Evolutionary conservation across 2,797 vertebrate species (phyloP).

Genomic region (Brotula barbata): DNA sequence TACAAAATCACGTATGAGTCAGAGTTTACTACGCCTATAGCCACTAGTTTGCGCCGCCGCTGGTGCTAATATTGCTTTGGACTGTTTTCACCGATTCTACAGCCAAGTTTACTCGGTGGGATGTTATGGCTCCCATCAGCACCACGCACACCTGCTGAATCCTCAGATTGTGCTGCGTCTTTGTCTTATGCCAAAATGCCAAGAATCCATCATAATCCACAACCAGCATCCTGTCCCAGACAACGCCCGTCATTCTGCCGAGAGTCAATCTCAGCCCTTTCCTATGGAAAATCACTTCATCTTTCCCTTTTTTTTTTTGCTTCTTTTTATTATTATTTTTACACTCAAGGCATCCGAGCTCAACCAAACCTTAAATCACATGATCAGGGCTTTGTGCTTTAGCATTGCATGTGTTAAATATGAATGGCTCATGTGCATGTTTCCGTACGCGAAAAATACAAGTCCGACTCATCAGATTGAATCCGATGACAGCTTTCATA

Average conservation of each 20-base stretch:
- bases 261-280: too few relatives aligned
- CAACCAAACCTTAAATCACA: slow-evolving; percentile 51
- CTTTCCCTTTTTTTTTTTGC: not conserved
- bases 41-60: slow-evolving; percentile 22
- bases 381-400: slow-evolving; percentile 74
- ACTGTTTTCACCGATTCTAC: slow-evolving; percentile 38
- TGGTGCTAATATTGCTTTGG: slow-evolving; percentile 57
- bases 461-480: slow-evolving; percentile 4
- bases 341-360: slow-evolving; percentile 30
- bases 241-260: too few relatives aligned
- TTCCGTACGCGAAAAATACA: slow-evolving; percentile 21
- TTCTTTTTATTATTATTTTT: too few relatives aligned
- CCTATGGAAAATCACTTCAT: too few relatives aligned
- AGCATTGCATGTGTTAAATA: slow-evolving; percentile 42
- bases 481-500: slow-evolving; percentile 20
- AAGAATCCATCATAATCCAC: too few relatives aligned
- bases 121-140: slow-evolving; percentile 15
- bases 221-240: too few relatives aligned
- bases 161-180: slow-evolving; percentile 53
- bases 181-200: too few relatives aligned
- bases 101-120: slow-evolving; percentile 12
- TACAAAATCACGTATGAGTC: slow-evolving; percentile 39
- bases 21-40: not conserved
- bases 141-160: slow-evolving; percentile 27
- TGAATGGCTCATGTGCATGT: slow-evolving; percentile 28